A percentile compares a stretch with the other conserved stretches of the same genome.
Evolutionary conservation across 2,113 vertebrate genomes (phyloP).

Genomic region (Platysteira castanea): DNA sequence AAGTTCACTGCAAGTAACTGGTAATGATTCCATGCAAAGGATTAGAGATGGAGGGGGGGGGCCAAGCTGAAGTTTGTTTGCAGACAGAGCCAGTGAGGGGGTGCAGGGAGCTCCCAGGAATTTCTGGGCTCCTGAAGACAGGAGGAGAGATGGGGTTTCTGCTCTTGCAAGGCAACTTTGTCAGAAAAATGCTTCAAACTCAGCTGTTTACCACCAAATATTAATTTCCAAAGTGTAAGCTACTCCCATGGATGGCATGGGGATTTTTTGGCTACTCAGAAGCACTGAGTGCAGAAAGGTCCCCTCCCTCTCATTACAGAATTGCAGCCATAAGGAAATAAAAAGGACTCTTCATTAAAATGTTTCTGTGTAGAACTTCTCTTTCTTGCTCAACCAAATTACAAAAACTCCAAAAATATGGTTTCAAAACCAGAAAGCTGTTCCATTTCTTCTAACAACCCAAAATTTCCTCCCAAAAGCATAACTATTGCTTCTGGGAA

Average conservation of each 20-base stretch:
- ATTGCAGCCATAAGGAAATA: background rate
- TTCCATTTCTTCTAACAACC: background rate
- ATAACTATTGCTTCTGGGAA: background rate
- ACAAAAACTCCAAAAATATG: background rate
- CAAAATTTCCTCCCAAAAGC: background rate
- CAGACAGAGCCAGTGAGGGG: background rate
- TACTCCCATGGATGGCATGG: background rate
- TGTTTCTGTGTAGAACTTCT: background rate
- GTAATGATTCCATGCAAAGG: slow-evolving; percentile 30
- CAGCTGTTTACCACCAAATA: background rate
- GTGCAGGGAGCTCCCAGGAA: background rate
- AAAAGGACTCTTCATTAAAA: background rate
- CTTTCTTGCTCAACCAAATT: background rate
- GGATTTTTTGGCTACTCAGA: background rate
- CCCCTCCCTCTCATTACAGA: background rate
- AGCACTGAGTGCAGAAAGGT: background rate
- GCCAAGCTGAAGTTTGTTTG: background rate
- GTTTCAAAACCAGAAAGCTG: background rate
- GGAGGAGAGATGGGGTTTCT: background rate
- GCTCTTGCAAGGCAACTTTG: background rate
- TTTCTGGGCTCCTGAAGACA: background rate
- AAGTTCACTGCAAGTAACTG: slow-evolving; percentile 19
- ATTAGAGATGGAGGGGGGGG: background rate
- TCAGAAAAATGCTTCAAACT: background rate
- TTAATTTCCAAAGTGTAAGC: background rate